Conservation (phyloP, 30 jellyfish, hydroid and myxozoan genomes). For the Mastigias papua region DNA sequence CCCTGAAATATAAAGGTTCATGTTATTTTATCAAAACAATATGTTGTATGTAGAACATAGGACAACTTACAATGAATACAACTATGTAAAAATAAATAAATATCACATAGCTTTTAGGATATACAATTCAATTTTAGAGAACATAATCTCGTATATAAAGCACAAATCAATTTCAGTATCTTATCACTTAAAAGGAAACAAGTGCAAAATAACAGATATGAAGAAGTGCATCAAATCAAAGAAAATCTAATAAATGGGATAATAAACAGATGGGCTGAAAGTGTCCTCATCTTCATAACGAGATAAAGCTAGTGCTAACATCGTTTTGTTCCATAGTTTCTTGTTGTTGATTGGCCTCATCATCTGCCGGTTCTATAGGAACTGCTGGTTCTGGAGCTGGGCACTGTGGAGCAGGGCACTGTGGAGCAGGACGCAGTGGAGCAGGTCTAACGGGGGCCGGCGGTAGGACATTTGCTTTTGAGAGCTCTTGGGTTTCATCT, state of each 20-base stretch:
- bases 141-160: no score
- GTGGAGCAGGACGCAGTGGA: constrained; percentile 60
- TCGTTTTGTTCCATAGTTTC: background rate
- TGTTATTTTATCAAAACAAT: background rate
- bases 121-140: no score
- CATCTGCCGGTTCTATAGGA: background rate
- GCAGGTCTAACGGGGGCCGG: constrained; percentile 74
- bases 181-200: no score
- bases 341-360: background rate
- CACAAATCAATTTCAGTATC: no score
- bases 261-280: no score
- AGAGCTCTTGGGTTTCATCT: constrained; percentile 13
- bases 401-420: constrained; percentile 75
- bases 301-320: background rate
- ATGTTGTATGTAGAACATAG: no score
- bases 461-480: constrained; percentile 14
- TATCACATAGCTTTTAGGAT: no score
- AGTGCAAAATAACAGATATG: no score
- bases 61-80: no score
- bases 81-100: no score
- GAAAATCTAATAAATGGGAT: no score
- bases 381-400: constrained; percentile 23
- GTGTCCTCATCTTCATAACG: background rate
- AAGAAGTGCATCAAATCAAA: no score
- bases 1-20: constrained; percentile 1